Base-by-base conservation (phyloP, 2,888 invertebrate genomes). In the Shargacucullia verbasci region DNA sequence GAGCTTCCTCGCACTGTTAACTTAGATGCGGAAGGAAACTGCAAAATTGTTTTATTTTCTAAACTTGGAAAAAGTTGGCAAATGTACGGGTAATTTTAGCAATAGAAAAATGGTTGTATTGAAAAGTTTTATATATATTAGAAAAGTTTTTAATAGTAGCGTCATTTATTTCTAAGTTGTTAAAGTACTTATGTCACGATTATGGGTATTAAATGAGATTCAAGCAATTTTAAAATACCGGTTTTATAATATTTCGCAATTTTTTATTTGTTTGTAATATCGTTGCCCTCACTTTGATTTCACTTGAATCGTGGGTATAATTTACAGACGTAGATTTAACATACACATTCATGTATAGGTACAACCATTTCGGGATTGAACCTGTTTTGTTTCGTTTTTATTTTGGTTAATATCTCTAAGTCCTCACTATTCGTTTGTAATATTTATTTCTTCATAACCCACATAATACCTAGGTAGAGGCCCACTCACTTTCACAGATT, bases 11-110 rank as follows among this genome's bases (percentile, higher is more conserved):
- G 56, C 47, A 31, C 46, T 47, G 53, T 29, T 20, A 59, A 62
- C 38, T 62, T 67, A 64, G 59, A 60, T 56, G 40, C 47, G 14
- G 40, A 12, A 20, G 8, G 35, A 68, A 70, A 72, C 63, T 45
- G 34, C 49, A 57, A 70, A 47, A 64, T 44, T 38, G 49, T 47
- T 57, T 46, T 49, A 62, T 61, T 50, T 61, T 46, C 35, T n/a
- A 45, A 69, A 69, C 52, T 48, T 45, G 44, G 33, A 7, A 14
- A 33, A 53, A 57, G 53, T 63, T 55, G 43, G 37, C 57, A 39
- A 25, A 7, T 31, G 38, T 14, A n/a, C n/a, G n/a, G n/a, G n/a
- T n/a, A 3, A 40, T 68, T 34, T 43, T 29, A 20, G 37, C 15
- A 15, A 3, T 10, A 34, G 40, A 49, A 35, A 63, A 56, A 31